phyloP scores from a whole-genome alignment of 2,797 vertebrate genomes.

The Gymnoscopelus braueri region DNA sequence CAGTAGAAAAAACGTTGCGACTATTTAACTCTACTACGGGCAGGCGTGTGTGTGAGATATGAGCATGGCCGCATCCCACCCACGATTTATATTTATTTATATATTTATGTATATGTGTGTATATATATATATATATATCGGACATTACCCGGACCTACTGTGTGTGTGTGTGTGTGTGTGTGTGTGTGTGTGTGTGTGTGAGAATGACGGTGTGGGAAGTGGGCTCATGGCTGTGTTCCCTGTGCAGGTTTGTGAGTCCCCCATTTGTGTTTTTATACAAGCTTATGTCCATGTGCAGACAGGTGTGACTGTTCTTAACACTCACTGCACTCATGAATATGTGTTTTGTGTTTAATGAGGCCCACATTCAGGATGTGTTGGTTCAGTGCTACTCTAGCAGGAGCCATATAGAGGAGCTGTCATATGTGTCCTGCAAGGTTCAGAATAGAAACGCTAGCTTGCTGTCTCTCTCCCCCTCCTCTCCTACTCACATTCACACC shows the following conservation, averaged over 20 bases:
- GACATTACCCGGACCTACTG: too few species aligned
- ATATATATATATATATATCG: too few species aligned
- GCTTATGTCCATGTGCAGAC: background rate
- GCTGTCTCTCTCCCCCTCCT: slow-evolving; percentile 10
- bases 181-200: too few species aligned
- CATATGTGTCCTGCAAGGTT: slow-evolving; percentile 49
- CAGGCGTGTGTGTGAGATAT: too few species aligned
- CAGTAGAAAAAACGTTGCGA: too few species aligned
- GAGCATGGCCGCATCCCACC: too few species aligned
- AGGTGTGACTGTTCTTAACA: background rate
- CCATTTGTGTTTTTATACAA: background rate
- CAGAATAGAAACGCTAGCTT: slow-evolving; percentile 34
- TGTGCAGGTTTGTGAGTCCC: background rate
- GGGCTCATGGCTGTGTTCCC: background rate
- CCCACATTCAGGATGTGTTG: slow-evolving; percentile 23
- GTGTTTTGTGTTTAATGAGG: slow-evolving; percentile 41
- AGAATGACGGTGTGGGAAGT: background rate
- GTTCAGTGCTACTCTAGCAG: slow-evolving; percentile 28
- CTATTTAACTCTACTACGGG: too few species aligned
- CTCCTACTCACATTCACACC: slow-evolving; percentile 26
- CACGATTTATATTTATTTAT: too few species aligned
- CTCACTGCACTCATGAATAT: too few species aligned
- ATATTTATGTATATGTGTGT: too few species aligned
- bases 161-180: slow-evolving; percentile 12
- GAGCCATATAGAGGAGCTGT: slow-evolving; percentile 46